Percentiles rank a stretch among this genome's conserved stretches.
Conservation (phyloP, 1,140 invertebrate genomes). For the Nomia melanderi region DNA sequence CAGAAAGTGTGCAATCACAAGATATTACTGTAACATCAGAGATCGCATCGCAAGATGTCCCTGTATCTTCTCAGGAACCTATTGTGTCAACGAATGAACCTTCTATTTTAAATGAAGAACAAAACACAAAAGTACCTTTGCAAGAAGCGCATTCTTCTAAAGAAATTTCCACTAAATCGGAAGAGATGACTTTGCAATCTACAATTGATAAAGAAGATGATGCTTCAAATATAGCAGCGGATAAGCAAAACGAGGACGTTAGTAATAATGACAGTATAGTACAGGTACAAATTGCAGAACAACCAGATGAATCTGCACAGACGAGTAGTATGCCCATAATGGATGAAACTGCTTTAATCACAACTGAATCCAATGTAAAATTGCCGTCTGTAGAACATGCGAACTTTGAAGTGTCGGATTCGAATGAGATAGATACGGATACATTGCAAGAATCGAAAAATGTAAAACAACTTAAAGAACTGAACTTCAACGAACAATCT, state of each 20-base stretch:
- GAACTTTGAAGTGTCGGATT: slow-evolving; percentile 50
- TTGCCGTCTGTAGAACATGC: slow-evolving; percentile 45
- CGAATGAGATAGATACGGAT: slow-evolving; percentile 44
- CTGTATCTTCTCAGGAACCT: slow-evolving; percentile 52
- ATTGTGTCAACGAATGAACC: slow-evolving; percentile 40
- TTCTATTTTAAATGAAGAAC: slow-evolving; percentile 14
- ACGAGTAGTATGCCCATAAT: slow-evolving; percentile 48
- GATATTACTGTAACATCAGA: slow-evolving; percentile 57
- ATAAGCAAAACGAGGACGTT: slow-evolving; percentile 1
- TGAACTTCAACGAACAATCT: slow-evolving; percentile 25
- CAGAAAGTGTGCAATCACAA: slow-evolving; percentile 41
- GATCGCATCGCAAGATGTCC: slow-evolving; percentile 37
- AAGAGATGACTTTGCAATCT: slow-evolving; percentile 27
- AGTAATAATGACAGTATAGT: slow-evolving; percentile 14
- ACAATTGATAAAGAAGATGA: slow-evolving; percentile 32
- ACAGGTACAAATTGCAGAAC: slow-evolving; percentile 36
- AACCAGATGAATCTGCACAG: slow-evolving; percentile 30
- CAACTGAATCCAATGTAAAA: slow-evolving; percentile 55
- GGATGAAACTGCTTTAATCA: slow-evolving; percentile 56
- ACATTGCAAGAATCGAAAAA: slow-evolving; percentile 34
- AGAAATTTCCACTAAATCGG: slow-evolving; percentile 43
- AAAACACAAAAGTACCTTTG: slow-evolving; percentile 27
- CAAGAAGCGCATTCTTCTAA: slow-evolving; percentile 53
- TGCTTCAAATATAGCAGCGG: neutral
- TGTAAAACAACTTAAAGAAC: slow-evolving; percentile 46